Evolutionary conservation across 2,797 vertebrate genomes (phyloP), one percentile per base, ranked within the genome.

Genomic region (Eospalax fontanierii): DNA sequence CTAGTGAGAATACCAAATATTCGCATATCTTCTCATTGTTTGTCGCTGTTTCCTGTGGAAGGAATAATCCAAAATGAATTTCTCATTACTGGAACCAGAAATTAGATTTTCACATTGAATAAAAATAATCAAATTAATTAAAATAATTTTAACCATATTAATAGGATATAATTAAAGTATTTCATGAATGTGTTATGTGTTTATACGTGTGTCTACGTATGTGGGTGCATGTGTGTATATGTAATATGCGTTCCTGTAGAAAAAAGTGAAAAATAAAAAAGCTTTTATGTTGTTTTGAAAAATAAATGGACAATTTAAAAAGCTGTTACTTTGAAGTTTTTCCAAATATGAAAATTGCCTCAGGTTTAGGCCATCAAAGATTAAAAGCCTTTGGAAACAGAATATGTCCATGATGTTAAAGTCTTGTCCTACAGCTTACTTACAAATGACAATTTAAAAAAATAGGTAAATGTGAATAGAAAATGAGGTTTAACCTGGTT

Each of bases 41-140:
- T 21, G 71, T 57, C 46, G 65, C 28, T 50, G 14, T 71, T 89
- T 65, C 65, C 14, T 43, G 9, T 89, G 28, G 76, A 75, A 86
- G 4, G 6, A 2, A 89, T 85, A 88, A 33, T 85, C 15, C 9
- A 90, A 85, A 74, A 33, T 33, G 61, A 90, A 19, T 4, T 90
- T 76, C 14, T 2, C 8, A 68, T 85, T 82, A 30, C n/a, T 61
- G 4, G 35, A 91, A 87, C 46, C 43, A 89, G 65, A 94, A 90
- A 85, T 75, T 91, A 16, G 4, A 40, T 26, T 46, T 9, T 75
- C 68, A 61, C 66, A 63, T n/a, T 70, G 30, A 74, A 82, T 90
- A 81, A 94, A 83, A 85, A 92, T 81, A 78, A 88, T 24, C 43
- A 24, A 33, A 75, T n/a, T 6, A 14, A 63, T 61, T 75, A 92